phyloP scores from a whole-genome alignment of 2,888 invertebrate species.

The Drosophila picticornis region DNA sequence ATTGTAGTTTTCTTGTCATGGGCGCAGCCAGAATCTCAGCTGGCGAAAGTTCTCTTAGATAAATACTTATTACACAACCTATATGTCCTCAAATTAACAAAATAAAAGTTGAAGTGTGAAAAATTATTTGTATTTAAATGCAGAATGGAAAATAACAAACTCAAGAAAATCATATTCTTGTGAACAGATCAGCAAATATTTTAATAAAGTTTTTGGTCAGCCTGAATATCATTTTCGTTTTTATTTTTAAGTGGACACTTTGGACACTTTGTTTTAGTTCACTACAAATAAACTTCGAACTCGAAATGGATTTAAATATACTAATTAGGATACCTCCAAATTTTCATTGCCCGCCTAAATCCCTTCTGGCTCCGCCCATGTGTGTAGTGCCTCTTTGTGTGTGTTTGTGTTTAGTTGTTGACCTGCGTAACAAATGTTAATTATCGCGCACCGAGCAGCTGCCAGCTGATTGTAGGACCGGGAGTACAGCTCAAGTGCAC shows the following conservation, averaged over 20 bases:
- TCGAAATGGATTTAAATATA: neutral
- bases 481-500: slow-evolving; percentile 70
- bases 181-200: neutral
- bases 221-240: neutral
- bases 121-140: neutral
- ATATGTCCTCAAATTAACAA: neutral
- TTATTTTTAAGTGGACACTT: neutral
- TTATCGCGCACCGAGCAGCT: slow-evolving; percentile 59
- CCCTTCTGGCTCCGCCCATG: neutral
- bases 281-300: too few species aligned
- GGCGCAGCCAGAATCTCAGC: neutral
- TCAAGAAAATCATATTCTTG: neutral
- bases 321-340: neutral
- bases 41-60: neutral
- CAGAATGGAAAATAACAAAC: neutral
- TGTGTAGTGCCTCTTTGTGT: neutral
- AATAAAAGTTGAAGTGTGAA: neutral
- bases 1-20: neutral
- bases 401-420: slow-evolving; percentile 36
- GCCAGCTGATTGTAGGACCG: slow-evolving; percentile 61
- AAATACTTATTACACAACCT: neutral
- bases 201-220: neutral
- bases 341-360: neutral
- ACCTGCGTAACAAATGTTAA: slow-evolving; percentile 67
- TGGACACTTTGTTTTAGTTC: too few species aligned